Conservation (phyloP, 2,113 vertebrate genomes). For the Panthera uncia region DNA sequence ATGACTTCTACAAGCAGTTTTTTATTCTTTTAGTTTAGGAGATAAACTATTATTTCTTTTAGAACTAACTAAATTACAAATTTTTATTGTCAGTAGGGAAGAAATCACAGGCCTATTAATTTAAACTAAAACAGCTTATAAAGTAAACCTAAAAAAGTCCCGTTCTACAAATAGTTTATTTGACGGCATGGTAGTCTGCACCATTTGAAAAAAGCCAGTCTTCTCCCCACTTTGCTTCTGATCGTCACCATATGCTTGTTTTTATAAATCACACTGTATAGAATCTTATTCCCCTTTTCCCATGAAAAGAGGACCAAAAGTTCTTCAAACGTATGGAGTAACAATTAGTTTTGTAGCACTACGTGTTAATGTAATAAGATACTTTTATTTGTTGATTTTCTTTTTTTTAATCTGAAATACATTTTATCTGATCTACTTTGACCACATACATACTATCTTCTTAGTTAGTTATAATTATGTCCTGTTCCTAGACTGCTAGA, state of each 20-base stretch:
- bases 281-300: not conserved
- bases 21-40: not conserved
- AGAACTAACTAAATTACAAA: constrained; percentile 36
- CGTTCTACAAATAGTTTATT: not conserved
- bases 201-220: constrained; percentile 47
- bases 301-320: constrained; percentile 78
- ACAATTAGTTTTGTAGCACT: constrained; percentile 57
- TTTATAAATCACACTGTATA: constrained; percentile 20
- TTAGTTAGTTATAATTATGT: constrained; percentile 70
- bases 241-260: constrained; percentile 14
- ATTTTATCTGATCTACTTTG: constrained; percentile 71
- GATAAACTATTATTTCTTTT: not conserved
- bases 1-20: not conserved
- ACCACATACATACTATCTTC: constrained; percentile 66
- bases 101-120: not conserved
- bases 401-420: constrained; percentile 49
- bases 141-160: constrained; percentile 38
- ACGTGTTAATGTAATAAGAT: constrained; percentile 69
- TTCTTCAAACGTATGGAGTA: constrained; percentile 63
- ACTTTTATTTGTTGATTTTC: constrained; percentile 63
- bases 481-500: constrained; percentile 75
- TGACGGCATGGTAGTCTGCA: not conserved
- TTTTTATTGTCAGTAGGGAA: constrained; percentile 49
- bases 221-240: not conserved
- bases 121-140: constrained; percentile 1